Percentiles rank a stretch among this genome's conserved stretches.
Conservation (phyloP, 2,888 invertebrate species). For the Diaprepes abbreviatus region DNA sequence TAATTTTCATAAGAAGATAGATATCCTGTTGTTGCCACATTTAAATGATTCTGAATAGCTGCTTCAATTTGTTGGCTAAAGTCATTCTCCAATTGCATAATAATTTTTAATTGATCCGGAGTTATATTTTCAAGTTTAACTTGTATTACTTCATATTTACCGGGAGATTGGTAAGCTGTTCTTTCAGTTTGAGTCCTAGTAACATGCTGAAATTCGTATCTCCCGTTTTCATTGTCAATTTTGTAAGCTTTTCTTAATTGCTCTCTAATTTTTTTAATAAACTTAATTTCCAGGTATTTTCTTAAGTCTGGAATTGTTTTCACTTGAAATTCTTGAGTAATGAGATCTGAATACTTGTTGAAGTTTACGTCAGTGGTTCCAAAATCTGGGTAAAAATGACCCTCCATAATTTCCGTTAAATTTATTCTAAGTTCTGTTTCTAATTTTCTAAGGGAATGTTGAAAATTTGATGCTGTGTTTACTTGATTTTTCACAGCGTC, state of each 20-base stretch:
- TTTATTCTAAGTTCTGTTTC: conserved; percentile 33
- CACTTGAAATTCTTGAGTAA: conserved; percentile 28
- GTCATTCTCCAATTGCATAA: conserved; percentile 35
- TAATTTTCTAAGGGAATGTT: conserved; percentile 21
- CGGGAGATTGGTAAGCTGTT: neutral
- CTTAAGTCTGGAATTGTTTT: conserved; percentile 37
- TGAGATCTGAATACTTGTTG: conserved; percentile 25
- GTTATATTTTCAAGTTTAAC: conserved; percentile 31
- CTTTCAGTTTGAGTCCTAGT: neutral
- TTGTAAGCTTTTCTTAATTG: conserved; percentile 23
- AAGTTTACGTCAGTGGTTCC: neutral
- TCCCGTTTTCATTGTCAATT: conserved; percentile 2
- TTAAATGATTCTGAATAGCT: conserved; percentile 9
- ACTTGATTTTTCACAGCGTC: conserved; percentile 16
- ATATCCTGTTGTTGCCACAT: neutral
- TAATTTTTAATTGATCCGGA: conserved; percentile 31
- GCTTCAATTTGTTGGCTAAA: conserved; percentile 27
- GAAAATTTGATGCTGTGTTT: conserved; percentile 7
- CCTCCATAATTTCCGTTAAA: conserved; percentile 30
- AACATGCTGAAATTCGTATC: neutral
- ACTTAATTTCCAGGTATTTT: conserved; percentile 40
- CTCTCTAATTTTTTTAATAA: conserved; percentile 36
- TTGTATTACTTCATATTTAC: neutral
- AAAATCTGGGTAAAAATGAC: neutral
- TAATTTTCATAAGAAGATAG: conserved; percentile 20